Base-by-base conservation (phyloP, 2,888 invertebrate genomes). In the Habrosyne pyritoides region DNA sequence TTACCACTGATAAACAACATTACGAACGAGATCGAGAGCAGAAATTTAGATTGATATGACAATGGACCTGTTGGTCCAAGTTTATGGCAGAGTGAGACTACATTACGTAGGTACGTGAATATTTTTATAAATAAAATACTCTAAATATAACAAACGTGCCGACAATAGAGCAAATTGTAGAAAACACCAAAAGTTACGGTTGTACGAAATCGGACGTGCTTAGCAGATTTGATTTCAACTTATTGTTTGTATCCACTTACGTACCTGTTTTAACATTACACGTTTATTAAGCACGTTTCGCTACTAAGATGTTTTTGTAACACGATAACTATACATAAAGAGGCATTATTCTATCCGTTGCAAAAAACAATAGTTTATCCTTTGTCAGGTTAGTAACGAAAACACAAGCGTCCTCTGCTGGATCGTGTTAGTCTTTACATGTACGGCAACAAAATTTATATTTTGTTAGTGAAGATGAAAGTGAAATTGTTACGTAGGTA, bases 181-280 rank as follows among this genome's bases (percentile, higher is more conserved):
- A 86, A 84, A 86, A 83, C 78, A 73, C 73, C 71, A 72, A 78
- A 80, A 75, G 21, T 73, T 71, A 69, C 63, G 66, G 61, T 63
- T 68, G 61, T 73, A 73, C 74, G 71, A 73, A 72, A 68, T 67
- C 49, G 75, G 80, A 84, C 81, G 84, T 86, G 84, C 74, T 71
- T 57, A 56, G 67, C 60, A 60, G 62, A 62, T 74, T 71, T 73
- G 62, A 63, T 59, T 63, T 58, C 52, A 59, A 56, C 63, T 54
- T 48, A 48, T 48, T 28, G 50, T 28, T 50, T 50, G 26, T 50
- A 30, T 50, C 10, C 21, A 30, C 14, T 28, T 24, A 53, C 10
- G 8, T 46, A 47, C 14, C 28, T 42, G 42, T 42, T 42, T n/a
- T 28, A 18, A 49, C 49, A 18, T 28, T 18, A 14, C n/a, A n/a